Percentiles rank a stretch among this genome's conserved stretches.
These are phyloP conservation scores for Polyergus mexicanus DNA, from an alignment of 1,140 invertebrate genomes.

Conservation along the genomic window DNA sequence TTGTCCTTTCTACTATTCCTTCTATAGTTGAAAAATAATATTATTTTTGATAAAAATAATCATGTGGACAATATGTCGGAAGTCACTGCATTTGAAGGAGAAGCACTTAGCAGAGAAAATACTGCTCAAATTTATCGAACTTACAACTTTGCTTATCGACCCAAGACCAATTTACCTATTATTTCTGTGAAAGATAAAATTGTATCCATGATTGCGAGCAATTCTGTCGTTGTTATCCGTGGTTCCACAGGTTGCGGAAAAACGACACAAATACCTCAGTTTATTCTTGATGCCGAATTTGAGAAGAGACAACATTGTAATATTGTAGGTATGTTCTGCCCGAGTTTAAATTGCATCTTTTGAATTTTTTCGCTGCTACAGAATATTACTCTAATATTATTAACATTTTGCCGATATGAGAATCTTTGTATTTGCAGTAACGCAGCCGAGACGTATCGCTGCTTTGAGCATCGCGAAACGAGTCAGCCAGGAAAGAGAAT, in stretches of 20 bases:
- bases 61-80: conserved; percentile 78
- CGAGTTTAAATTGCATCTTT: neutral
- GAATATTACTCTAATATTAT: neutral
- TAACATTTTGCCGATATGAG: neutral
- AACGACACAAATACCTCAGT: conserved; percentile 96
- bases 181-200: conserved; percentile 84
- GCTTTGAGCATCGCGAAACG: conserved; percentile 93
- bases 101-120: conserved; percentile 67
- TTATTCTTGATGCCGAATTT: conserved; percentile 92
- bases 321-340: conserved; percentile 87
- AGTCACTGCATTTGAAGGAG: conserved; percentile 69
- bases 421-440: conserved; percentile 87
- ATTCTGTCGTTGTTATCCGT: conserved; percentile 93
- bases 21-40: conserved; percentile 47
- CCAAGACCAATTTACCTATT: conserved; percentile 74
- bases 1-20: conserved; percentile 33
- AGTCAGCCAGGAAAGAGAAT: conserved; percentile 92
- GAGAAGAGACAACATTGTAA: conserved; percentile 89
- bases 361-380: neutral
- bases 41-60: neutral
- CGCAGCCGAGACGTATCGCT: conserved; percentile 95
- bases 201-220: conserved; percentile 88
- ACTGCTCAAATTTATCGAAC: conserved; percentile 77
- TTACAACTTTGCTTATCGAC: conserved; percentile 79
- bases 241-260: conserved; percentile 94